Percentiles rank a stretch among this genome's conserved stretches.
phyloP scores from a whole-genome alignment of 2,113 vertebrate genomes.

The Lampris incognitus region DNA sequence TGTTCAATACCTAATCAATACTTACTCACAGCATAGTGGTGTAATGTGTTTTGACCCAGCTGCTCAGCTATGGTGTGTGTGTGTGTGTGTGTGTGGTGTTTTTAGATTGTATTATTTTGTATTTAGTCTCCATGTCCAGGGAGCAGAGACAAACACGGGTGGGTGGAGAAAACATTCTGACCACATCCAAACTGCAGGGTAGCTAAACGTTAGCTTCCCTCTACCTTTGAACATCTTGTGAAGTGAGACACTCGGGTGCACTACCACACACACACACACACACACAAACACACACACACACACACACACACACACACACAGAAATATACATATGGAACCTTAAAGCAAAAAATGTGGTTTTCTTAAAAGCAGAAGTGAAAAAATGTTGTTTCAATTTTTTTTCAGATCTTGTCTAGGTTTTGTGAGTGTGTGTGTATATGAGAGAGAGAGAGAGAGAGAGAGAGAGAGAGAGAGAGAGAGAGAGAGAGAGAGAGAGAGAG shows the following conservation, averaged over 20 bases:
- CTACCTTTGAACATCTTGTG: not conserved
- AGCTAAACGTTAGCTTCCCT: constrained; percentile 2
- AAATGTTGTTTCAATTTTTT: not conserved
- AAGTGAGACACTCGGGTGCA: not conserved
- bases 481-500: not conserved
- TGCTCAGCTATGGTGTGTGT: too few species aligned
- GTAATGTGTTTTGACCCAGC: too few species aligned
- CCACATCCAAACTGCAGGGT: not conserved
- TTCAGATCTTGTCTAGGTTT: constrained; percentile 6
- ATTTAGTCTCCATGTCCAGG: not conserved
- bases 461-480: not conserved
- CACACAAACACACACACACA: not conserved
- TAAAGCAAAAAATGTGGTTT: not conserved
- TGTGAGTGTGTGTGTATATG: too few species aligned
- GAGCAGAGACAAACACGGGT: not conserved
- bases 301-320: not conserved
- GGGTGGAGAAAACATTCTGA: not conserved
- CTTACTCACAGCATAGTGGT: too few species aligned
- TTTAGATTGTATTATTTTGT: too few species aligned
- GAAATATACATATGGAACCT: too few species aligned
- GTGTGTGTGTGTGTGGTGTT: too few species aligned
- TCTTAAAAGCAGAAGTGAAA: constrained; percentile 67
- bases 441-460: not conserved
- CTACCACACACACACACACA: not conserved
- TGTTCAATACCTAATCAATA: too few species aligned